Base-by-base conservation (phyloP, 2,113 vertebrate genomes). In the Orycteropus afer region DNA sequence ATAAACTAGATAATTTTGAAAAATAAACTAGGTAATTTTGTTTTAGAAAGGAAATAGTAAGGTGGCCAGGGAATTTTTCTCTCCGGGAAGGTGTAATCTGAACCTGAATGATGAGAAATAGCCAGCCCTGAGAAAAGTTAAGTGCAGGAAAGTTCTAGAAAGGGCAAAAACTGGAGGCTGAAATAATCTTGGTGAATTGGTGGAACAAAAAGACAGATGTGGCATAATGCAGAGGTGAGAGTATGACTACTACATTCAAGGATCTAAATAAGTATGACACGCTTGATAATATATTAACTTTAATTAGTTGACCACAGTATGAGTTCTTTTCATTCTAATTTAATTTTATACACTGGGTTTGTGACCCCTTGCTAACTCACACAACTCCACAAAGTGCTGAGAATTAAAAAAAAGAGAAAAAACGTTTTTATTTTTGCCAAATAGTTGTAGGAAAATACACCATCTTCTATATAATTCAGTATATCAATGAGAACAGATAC, bases 401-500 rank as follows among this genome's bases (percentile, higher is more conserved):
- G 29, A 92, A 90, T 42, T 18, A 11, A 82, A 37, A 49, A 40
- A 73, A 37, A 77, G 22, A 55, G 23, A 92, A 47, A 92, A 90
- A 88, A 76, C 73, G 17, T 0, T 95, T 90, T 97, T 59, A 96
- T 89, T 97, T 86, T 83, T 94, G 20, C 2, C 2, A 92, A 84
- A 49, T 23, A 93, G 65, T 84, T 96, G 80, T 86, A 0, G 59
- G 88, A 87, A 93, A 94, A 97, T 78, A 95, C 15, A 96, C 22
- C 53, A 95, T 84, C 87, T 55, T 20, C 90, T 49, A 86, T 34
- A 73, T 25, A 89, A 94, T 77, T 45, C 71, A 87, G 40, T 69
- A 63, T 55, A 27, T 87, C n/a, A 89, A 42, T 90, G 34, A 69
- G 20, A 91, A 95, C 45, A 96, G 93, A 93, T n/a, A 94, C 14